Conservation (phyloP, 2,888 invertebrate genomes). For the Caradrina clavipalpis region DNA sequence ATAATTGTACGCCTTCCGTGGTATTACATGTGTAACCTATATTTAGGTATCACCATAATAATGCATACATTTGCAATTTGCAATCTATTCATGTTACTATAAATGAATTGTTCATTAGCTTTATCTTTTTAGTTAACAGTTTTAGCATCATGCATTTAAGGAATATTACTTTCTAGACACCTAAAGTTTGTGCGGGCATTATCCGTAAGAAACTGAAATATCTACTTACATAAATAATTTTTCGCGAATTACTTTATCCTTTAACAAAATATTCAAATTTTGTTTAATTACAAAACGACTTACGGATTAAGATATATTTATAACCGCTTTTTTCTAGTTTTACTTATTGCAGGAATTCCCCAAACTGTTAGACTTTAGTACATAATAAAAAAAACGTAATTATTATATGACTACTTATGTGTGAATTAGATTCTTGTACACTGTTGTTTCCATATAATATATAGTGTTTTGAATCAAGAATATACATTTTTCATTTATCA, state of each 20-base stretch:
- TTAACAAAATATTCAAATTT: slow-evolving; percentile 18
- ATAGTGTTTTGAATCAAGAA: not conserved
- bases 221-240: not conserved
- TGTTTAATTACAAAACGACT: slow-evolving; percentile 33
- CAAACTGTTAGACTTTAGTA: slow-evolving; percentile 25
- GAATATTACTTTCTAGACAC: too few species aligned
- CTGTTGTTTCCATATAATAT: not conserved
- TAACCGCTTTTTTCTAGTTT: slow-evolving; percentile 20
- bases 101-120: too few species aligned
- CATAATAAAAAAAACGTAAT: slow-evolving; percentile 1
- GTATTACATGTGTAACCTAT: too few species aligned
- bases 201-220: not conserved
- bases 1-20: too few species aligned
- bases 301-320: slow-evolving; percentile 43
- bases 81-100: too few species aligned
- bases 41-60: too few species aligned
- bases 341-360: slow-evolving; percentile 43
- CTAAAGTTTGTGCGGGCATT: not conserved
- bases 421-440: too few species aligned
- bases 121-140: too few species aligned
- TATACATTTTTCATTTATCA: too few species aligned
- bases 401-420: not conserved
- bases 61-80: too few species aligned
- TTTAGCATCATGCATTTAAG: too few species aligned
- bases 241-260: slow-evolving; percentile 11